Evolutionary conservation across 2,113 vertebrate genomes (phyloP), one percentile per base, ranked within the genome.

Genomic region (Silurus meridionalis): DNA sequence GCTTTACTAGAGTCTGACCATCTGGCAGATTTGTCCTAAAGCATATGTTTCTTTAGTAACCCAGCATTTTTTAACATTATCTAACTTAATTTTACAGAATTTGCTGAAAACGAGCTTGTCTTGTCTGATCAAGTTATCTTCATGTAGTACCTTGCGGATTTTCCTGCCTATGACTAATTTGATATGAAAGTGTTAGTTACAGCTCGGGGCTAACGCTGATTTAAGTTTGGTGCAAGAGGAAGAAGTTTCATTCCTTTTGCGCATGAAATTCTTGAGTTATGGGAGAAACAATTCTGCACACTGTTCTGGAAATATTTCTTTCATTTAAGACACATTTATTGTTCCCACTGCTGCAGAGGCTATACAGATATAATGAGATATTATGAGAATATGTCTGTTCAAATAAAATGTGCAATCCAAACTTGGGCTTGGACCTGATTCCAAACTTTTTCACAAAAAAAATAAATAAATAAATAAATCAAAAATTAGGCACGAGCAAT

Each of bases 351-450:
- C 37, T 55, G 72, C 58, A 64, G n/a, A 28, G 63, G 25, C 75
- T 85, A 57, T 58, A 50, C 69, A 80, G 63, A 58, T 57, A 55
- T 80, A 80, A 85, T n/a, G 28, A 55, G 63, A 66, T 11, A 53
- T 85, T 78, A 85, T 85, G 74, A 78, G 60, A 85, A 80, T 13
- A 67, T 15, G 77, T 85, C 84, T 67, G 77, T 69, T 80, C 53
- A 11, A 53, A 85, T 85, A 67, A 80, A 15, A 23, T 23, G 8
- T 15, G n/a, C 61, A 57, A 57, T 64, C 74, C 52, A 85, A 67
- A 67, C 52, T 63, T 28, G 8, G 52, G 75, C 58, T 25, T 77
- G 19, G 57, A 85, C 53, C 60, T 21, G 23, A 85, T 63, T 78
- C 78, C 77, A 85, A 78, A 77, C 71, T 63, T 23, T 15, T 19